phyloP scores from a whole-genome alignment of 2,888 invertebrate genomes.

The Yponomeuta sedellus region DNA sequence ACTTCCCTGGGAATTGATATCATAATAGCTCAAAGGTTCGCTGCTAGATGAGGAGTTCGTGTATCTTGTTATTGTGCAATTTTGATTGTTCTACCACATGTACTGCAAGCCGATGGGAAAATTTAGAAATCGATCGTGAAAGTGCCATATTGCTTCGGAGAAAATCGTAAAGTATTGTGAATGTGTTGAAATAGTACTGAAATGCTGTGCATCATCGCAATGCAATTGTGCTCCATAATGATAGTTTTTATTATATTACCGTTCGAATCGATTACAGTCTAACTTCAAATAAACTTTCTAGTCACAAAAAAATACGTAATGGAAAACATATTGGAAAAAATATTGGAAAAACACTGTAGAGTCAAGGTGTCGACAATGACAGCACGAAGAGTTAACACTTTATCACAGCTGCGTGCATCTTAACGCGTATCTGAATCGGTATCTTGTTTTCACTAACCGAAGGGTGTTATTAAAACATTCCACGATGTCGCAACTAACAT shows the following conservation, averaged over 20 bases:
- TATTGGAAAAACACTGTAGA: constrained; percentile 11
- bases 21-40: not conserved
- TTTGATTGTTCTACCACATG: constrained; percentile 23
- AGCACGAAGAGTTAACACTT: not conserved
- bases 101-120: constrained; percentile 9
- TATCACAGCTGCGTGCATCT: constrained; percentile 7
- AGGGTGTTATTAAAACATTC: constrained; percentile 38
- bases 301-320: not conserved
- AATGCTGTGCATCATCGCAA: not conserved
- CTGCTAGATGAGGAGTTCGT: constrained; percentile 25
- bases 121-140: constrained; percentile 15
- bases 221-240: constrained; percentile 12
- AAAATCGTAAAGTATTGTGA: constrained; percentile 6
- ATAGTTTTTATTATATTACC: not conserved
- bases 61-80: constrained; percentile 37
- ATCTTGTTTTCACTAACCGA: constrained; percentile 20
- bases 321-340: not conserved
- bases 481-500: constrained; percentile 47
- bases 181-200: constrained; percentile 10
- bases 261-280: not conserved
- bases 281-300: not conserved
- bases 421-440: not conserved
- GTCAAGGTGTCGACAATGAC: not conserved
- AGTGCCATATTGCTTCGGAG: constrained; percentile 12
- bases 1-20: not conserved